These are phyloP conservation scores for Euschistus heros DNA, from an alignment of 1,140 invertebrate genomes.

Conservation along the genomic window DNA sequence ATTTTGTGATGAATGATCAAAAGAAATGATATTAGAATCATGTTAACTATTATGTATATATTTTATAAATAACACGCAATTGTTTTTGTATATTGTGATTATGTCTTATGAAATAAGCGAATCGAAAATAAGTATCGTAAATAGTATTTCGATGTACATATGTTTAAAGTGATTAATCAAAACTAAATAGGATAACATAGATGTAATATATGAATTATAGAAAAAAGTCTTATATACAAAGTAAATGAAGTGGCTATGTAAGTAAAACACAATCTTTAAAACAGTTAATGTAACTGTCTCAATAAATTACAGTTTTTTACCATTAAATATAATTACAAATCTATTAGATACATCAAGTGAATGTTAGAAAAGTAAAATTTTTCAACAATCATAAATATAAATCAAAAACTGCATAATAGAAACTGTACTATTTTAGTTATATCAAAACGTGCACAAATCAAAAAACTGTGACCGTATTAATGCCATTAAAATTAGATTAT, in stretches of 20 bases:
- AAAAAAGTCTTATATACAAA: background rate
- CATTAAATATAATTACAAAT: too few relatives aligned
- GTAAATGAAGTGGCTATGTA: background rate
- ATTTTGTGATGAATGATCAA: conserved; percentile 7
- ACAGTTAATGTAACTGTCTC: too few relatives aligned
- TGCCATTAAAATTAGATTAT: conserved; percentile 1
- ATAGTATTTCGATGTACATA: conserved; percentile 23
- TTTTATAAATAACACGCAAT: conserved; percentile 19
- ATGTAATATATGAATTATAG: conserved; percentile 6
- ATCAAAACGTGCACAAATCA: background rate
- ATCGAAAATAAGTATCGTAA: conserved; percentile 17
- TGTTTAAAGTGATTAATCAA: conserved; percentile 24
- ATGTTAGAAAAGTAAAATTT: too few relatives aligned
- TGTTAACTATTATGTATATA: conserved; percentile 19
- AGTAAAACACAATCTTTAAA: background rate
- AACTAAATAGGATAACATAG: conserved; percentile 18
- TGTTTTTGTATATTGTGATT: conserved; percentile 17
- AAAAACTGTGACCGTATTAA: background rate
- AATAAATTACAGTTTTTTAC: too few relatives aligned
- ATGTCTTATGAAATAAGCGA: conserved; percentile 13
- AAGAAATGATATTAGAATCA: conserved; percentile 5
- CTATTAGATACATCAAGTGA: too few relatives aligned
- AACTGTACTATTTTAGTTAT: background rate
- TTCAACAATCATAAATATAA: too few relatives aligned
- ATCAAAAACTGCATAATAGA: too few relatives aligned